Percentiles rank a stretch among this genome's conserved stretches.
Evolutionary conservation across 2,888 invertebrate species (phyloP).

Genomic region (Steinernema scapterisci): DNA sequence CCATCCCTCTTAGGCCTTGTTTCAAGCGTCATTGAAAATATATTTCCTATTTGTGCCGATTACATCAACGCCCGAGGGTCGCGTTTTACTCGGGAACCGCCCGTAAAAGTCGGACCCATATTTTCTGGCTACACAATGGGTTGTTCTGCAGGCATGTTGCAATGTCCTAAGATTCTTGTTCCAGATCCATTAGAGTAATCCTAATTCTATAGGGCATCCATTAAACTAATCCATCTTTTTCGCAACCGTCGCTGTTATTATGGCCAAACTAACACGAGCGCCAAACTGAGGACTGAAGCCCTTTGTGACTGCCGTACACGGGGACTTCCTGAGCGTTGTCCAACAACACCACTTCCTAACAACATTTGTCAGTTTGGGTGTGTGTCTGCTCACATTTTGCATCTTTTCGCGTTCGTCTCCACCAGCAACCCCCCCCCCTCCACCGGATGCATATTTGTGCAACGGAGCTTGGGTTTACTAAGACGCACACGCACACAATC

Average conservation of each 20-base stretch:
- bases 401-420: slow-evolving; percentile 8
- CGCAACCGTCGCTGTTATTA: slow-evolving; percentile 29
- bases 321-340: too few relatives aligned
- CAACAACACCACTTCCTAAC: too few relatives aligned
- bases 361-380: neutral
- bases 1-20: slow-evolving; percentile 18
- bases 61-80: neutral
- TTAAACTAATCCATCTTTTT: slow-evolving; percentile 33
- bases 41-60: slow-evolving; percentile 30
- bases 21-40: slow-evolving; percentile 18
- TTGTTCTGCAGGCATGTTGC: neutral
- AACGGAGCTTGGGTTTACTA: neutral
- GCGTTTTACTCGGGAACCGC: neutral
- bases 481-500: neutral
- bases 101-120: slow-evolving; percentile 3
- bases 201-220: slow-evolving; percentile 32
- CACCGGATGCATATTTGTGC: slow-evolving; percentile 11
- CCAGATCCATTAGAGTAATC: slow-evolving; percentile 29
- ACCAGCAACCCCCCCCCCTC: too few relatives aligned
- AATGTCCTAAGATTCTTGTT: neutral
- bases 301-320: neutral
- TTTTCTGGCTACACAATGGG: neutral
- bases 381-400: neutral
- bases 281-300: neutral
- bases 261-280: neutral